A percentile compares a stretch with the other conserved stretches of the same genome.
Conservation (phyloP, 2,797 vertebrate genomes). For the Phrynocephalus vlangalii region DNA sequence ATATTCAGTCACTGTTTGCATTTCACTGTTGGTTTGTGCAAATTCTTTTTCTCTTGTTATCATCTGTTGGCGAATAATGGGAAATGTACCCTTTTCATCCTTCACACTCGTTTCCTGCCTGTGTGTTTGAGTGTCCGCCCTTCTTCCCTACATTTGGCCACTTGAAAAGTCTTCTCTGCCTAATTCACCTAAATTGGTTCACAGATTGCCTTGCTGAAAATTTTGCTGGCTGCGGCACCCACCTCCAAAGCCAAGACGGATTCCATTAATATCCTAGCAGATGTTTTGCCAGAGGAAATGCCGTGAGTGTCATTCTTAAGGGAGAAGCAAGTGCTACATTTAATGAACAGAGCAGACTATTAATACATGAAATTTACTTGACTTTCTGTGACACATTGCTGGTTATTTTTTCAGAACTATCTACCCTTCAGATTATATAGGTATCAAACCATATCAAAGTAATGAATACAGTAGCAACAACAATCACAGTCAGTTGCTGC, state of each 20-base stretch:
- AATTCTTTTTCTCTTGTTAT: background rate
- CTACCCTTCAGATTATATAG: background rate
- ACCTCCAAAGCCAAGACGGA: slow-evolving; percentile 99
- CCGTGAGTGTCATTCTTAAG: slow-evolving; percentile 85
- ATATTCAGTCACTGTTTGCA: background rate
- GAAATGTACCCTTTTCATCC: background rate
- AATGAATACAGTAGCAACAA: background rate
- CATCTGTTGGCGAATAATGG: background rate
- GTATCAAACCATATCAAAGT: background rate
- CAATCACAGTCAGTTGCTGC: background rate
- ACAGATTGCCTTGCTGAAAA: slow-evolving; percentile 96
- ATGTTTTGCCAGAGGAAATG: slow-evolving; percentile 98
- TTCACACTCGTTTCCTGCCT: background rate
- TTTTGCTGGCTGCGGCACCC: slow-evolving; percentile 94
- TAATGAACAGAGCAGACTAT: background rate
- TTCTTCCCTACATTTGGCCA: background rate
- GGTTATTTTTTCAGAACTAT: background rate
- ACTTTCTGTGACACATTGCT: background rate
- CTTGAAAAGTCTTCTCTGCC: background rate
- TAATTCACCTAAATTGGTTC: slow-evolving; percentile 10
- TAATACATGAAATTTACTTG: background rate
- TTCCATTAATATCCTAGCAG: slow-evolving; percentile 98
- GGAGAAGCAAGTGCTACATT: background rate
- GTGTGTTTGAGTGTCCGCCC: background rate
- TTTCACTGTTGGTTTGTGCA: background rate